Evolutionary conservation across 2,113 vertebrate species (phyloP).

Genomic region (Hydropotes inermis): DNA sequence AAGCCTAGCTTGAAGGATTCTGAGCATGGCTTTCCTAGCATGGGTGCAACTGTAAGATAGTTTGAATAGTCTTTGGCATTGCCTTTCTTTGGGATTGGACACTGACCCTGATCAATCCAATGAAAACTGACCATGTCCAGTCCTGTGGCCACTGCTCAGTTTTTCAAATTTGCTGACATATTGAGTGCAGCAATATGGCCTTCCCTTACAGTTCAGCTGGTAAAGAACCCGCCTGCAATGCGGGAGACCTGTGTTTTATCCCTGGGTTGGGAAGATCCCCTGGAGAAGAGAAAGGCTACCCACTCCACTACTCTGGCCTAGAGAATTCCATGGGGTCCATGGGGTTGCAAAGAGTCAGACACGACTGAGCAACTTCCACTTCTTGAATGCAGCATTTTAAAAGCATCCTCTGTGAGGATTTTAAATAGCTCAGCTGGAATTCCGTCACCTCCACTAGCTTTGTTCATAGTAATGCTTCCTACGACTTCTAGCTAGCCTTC

Average conservation of each 20-base stretch:
- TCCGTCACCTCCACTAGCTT: not conserved
- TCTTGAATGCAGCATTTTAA: not conserved
- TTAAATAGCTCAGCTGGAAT: not conserved
- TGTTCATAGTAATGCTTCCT: not conserved
- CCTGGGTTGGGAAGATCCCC: not conserved
- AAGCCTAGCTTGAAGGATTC: not conserved
- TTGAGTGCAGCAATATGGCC: not conserved
- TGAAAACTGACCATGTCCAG: not conserved
- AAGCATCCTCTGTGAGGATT: not conserved
- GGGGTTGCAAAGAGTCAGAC: not conserved
- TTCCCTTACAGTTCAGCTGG: not conserved
- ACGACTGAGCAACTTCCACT: rapidly evolving
- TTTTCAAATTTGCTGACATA: not conserved
- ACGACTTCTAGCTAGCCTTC: not conserved
- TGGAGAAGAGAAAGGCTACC: not conserved
- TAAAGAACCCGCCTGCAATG: not conserved
- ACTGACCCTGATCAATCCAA: not conserved
- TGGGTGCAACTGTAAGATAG: rapidly evolving
- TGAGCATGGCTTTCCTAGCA: not conserved
- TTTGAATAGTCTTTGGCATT: not conserved
- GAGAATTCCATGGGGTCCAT: not conserved
- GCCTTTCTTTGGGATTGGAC: not conserved
- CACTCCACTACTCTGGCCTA: not conserved
- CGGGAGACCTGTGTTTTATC: not conserved
- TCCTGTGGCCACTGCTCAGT: not conserved